phyloP scores from a whole-genome alignment of 2,113 vertebrate genomes.

The Myrmophylax atrothorax region DNA sequence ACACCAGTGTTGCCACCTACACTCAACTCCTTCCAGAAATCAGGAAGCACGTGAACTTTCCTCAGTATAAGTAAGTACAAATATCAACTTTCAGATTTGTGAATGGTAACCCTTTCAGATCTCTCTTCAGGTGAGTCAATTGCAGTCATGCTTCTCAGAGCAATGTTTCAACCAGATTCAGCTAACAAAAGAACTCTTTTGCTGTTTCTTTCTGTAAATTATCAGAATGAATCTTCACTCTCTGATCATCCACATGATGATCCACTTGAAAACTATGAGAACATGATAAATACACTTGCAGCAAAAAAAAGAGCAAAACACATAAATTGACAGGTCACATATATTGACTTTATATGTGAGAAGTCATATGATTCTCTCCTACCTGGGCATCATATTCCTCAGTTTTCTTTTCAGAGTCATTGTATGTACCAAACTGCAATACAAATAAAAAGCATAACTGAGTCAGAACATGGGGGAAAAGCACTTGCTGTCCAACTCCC shows the following conservation, averaged over 20 bases:
- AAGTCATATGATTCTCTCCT: background rate
- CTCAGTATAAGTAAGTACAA: background rate
- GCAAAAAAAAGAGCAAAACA: background rate
- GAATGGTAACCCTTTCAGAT: background rate
- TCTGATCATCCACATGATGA: background rate
- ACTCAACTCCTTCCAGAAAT: background rate
- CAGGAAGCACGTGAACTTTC: background rate
- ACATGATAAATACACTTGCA: background rate
- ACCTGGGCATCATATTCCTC: constrained; percentile 96
- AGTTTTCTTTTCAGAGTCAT: constrained; percentile 90
- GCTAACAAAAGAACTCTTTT: background rate
- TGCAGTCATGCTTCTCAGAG: background rate
- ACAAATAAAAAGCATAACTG: background rate
- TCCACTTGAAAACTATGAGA: background rate
- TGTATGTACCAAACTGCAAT: constrained; percentile 88
- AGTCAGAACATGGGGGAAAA: background rate
- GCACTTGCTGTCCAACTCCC: background rate
- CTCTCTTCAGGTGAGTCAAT: background rate
- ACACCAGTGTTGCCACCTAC: background rate
- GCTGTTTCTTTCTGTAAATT: background rate
- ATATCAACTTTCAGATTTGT: background rate
- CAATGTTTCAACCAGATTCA: background rate
- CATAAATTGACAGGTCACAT: background rate
- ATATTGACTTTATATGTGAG: background rate
- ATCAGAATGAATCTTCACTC: background rate